phyloP scores from a whole-genome alignment of 92 coral and sea anemone species.

The Palythoa heliodiscus region DNA sequence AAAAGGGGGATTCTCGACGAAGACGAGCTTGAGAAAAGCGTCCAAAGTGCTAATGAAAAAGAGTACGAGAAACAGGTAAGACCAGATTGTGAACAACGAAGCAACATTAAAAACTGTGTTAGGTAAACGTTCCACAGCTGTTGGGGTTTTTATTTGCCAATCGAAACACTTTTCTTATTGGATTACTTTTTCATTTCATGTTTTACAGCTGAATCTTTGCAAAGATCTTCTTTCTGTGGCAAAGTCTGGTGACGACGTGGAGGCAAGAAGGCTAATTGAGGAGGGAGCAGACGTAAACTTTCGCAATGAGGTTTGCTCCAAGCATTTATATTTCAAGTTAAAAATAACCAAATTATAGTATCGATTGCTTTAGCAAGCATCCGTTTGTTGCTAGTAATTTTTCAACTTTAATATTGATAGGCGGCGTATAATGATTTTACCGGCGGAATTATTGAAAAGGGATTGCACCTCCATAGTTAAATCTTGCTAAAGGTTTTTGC shows the following conservation, averaged over 20 bases:
- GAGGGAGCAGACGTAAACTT: slow-evolving; percentile 76
- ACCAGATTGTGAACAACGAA: not conserved
- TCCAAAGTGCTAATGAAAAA: slow-evolving; percentile 74
- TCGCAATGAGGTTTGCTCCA: slow-evolving; percentile 72
- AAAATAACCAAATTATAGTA: too few relatives aligned
- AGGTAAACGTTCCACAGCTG: not conserved
- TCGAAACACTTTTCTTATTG: not conserved
- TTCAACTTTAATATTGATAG: too few relatives aligned
- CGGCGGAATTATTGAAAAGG: too few relatives aligned
- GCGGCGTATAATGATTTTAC: too few relatives aligned
- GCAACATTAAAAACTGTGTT: not conserved
- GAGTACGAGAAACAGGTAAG: slow-evolving; percentile 76
- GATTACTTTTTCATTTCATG: not conserved
- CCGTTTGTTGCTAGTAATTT: too few relatives aligned
- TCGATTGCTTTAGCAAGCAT: too few relatives aligned
- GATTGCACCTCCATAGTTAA: too few relatives aligned
- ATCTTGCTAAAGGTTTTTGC: too few relatives aligned
- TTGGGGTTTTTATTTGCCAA: not conserved
- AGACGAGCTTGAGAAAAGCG: slow-evolving; percentile 74
- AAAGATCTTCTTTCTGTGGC: slow-evolving; percentile 78
- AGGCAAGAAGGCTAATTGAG: slow-evolving; percentile 52
- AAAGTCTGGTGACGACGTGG: slow-evolving; percentile 73
- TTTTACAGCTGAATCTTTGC: slow-evolving; percentile 60
- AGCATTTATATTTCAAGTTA: too few relatives aligned
- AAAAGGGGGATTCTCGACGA: slow-evolving; percentile 72